These are phyloP conservation scores for Oophaga pumilio DNA, from an alignment of 2,113 vertebrate species.

Conservation along the genomic window DNA sequence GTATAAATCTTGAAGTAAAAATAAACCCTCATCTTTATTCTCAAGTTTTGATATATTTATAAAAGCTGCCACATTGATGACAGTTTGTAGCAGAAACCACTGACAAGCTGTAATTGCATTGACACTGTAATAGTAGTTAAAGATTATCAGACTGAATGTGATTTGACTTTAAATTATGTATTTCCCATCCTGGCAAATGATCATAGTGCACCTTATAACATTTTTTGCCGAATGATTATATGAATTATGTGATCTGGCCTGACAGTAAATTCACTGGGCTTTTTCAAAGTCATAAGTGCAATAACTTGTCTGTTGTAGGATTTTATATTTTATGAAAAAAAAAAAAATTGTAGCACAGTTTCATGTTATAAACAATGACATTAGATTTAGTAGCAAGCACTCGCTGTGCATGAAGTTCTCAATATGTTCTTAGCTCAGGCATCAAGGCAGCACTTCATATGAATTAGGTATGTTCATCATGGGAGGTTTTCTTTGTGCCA, in stretches of 20 bases:
- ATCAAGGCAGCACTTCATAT: background rate
- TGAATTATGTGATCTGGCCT: background rate
- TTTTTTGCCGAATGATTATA: background rate
- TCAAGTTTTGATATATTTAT: constrained; percentile 24
- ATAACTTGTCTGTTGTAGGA: background rate
- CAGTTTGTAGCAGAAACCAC: background rate
- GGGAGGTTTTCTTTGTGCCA: too few species aligned
- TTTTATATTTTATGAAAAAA: background rate
- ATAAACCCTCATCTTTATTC: background rate
- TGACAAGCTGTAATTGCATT: constrained; percentile 49
- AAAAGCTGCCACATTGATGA: constrained; percentile 28
- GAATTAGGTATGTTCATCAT: background rate
- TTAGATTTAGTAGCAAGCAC: background rate
- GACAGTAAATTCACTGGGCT: background rate
- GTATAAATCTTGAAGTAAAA: background rate
- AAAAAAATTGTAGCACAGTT: background rate
- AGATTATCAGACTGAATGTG: constrained; percentile 41
- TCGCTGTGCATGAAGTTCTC: background rate
- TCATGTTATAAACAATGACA: background rate
- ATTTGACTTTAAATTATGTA: constrained; percentile 30
- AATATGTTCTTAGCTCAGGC: background rate
- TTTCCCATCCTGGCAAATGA: constrained; percentile 19
- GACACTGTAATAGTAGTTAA: constrained; percentile 40
- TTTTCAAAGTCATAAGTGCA: background rate
- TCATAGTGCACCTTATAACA: constrained; percentile 11